Percentiles rank a stretch among this genome's conserved stretches.
These are phyloP conservation scores for Lordiphosa fenestrarum DNA, from an alignment of 2,888 invertebrate genomes.

Conservation along the genomic window DNA sequence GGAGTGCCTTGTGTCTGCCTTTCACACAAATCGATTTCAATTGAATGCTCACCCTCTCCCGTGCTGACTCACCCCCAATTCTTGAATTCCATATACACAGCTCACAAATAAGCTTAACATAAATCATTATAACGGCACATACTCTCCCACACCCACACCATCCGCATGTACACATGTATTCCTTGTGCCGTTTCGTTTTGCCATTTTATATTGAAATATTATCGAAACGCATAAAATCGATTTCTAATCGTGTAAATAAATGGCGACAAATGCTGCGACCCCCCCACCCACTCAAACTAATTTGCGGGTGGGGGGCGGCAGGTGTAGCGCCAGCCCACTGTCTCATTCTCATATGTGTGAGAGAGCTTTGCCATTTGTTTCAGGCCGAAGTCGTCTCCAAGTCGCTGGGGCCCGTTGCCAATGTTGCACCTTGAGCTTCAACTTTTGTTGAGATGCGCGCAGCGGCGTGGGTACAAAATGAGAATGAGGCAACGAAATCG, in stretches of 20 bases:
- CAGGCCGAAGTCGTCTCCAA: constrained; percentile 26
- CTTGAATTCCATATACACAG: constrained; percentile 4
- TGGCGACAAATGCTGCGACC: constrained; percentile 67
- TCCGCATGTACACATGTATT: constrained; percentile 9
- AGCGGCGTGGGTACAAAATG: constrained; percentile 12
- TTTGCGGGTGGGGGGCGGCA: constrained; percentile 16
- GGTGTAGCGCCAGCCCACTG: not conserved
- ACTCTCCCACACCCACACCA: not conserved
- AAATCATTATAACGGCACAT: constrained; percentile 63
- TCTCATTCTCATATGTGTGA: constrained; percentile 16
- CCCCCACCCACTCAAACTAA: constrained; percentile 8
- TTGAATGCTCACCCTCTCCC: constrained; percentile 21
- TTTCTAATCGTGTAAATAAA: constrained; percentile 72
- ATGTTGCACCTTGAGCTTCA: constrained; percentile 62
- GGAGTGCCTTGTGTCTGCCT: not conserved
- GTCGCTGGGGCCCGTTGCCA: constrained; percentile 35
- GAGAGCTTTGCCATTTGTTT: constrained; percentile 52
- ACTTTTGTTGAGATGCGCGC: constrained; percentile 27
- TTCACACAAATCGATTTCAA: constrained; percentile 36
- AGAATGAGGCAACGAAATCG: constrained; percentile 34
- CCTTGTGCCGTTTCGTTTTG: constrained; percentile 51
- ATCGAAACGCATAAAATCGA: constrained; percentile 68
- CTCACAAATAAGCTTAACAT: constrained; percentile 58
- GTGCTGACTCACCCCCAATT: constrained; percentile 1
- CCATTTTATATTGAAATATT: constrained; percentile 51